Evolutionary conservation across 2,888 invertebrate species (phyloP).

Genomic region (Calliopum simillimum): DNA sequence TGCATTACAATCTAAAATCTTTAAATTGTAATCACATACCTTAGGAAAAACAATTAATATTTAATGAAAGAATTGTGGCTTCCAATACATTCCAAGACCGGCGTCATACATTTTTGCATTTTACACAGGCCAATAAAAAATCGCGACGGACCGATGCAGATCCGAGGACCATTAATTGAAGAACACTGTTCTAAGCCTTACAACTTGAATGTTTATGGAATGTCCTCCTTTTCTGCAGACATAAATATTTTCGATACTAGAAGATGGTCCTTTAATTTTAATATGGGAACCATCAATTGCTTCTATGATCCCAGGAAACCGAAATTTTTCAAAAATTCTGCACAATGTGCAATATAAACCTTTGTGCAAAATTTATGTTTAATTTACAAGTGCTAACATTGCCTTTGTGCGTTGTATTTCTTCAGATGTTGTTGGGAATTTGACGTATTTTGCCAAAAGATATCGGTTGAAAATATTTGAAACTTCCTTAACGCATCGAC

Average conservation of each 20-base stretch:
- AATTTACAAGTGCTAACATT: neutral
- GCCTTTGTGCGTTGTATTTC: neutral
- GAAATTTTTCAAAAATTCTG: neutral
- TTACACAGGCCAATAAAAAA: too few species aligned
- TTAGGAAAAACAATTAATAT: neutral
- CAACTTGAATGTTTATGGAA: neutral
- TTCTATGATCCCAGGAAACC: neutral
- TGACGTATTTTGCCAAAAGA: neutral
- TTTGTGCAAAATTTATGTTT: neutral
- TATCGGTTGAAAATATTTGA: neutral
- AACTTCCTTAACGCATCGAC: neutral
- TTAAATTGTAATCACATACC: neutral
- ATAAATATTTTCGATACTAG: conserved; percentile 3
- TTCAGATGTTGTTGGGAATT: neutral
- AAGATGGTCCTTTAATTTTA: conserved; percentile 4
- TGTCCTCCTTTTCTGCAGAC: conserved; percentile 12
- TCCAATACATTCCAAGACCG: too few species aligned
- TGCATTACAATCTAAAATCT: neutral
- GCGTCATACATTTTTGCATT: too few species aligned
- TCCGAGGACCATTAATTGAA: too few species aligned
- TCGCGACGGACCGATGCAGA: too few species aligned
- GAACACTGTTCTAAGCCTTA: too few species aligned
- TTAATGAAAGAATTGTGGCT: neutral
- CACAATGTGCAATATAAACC: neutral
- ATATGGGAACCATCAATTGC: conserved; percentile 7